Evolutionary conservation across 2,797 vertebrate species (phyloP), one percentile per base, ranked within the genome.

Genomic region (Chelon labrosus): DNA sequence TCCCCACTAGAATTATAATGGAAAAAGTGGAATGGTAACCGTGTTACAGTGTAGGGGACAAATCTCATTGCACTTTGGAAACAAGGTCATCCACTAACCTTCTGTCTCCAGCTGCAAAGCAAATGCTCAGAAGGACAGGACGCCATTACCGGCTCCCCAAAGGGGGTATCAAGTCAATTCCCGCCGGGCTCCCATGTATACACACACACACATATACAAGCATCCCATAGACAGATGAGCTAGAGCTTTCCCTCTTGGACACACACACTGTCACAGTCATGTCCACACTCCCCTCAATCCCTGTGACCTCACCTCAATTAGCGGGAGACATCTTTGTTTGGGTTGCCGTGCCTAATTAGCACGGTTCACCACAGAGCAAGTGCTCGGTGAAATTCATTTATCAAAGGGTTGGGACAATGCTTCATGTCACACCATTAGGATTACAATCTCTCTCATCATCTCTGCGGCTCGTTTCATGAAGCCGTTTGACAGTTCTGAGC

Each of bases 291-390:
- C 65, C 52, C 57, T 82, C 81, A 65, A 42, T 74, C 74, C 75
- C 80, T 37, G 77, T 80, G 83, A 91, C 85, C 85, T 88, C 85
- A 81, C 85, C 80, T 93, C 91, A 93, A 91, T 94, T 91, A 93
- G 80, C 20, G 16, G 65, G 75, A 86, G 79, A 89, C 74, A 80
- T 92, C 85, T 89, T 82, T 88, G 84, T 92, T 88, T 85, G 85
- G 76, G 81, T 72, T 78, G 74, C 81, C 1, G 17, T 57, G 79
- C 81, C 82, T 85, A 90, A 92, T 92, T 90, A 89, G 83, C 75
- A 74, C 56, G 90, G 82, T 86, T 91, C 82, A 79, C 83, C 81
- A 56, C 85, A 67, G 83, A 84, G 84, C 85, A 65, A 77, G 72
- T 72, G 79, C 83, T 73, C 65, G 19, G 78, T 75, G 84, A 82